Conservation (phyloP, 2,113 vertebrate genomes). For the Capricornis sumatraensis region DNA sequence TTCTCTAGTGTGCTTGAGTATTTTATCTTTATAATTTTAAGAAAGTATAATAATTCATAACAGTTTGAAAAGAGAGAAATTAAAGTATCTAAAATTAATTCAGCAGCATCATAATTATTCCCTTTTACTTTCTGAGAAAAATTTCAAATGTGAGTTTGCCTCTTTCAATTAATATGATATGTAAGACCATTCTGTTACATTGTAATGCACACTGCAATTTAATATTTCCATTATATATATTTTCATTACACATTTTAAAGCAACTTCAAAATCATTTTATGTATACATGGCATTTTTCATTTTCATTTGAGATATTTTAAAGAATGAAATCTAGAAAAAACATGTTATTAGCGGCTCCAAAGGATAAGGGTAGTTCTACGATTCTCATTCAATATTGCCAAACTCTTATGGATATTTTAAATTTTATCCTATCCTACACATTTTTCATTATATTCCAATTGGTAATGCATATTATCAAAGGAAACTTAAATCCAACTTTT, state of each 20-base stretch:
- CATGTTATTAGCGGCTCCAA: not conserved
- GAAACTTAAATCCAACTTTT: not conserved
- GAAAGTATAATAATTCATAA: not conserved
- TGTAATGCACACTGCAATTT: not conserved
- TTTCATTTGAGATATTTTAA: not conserved
- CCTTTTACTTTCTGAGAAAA: not conserved
- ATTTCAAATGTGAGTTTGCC: not conserved
- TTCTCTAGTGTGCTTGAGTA: not conserved
- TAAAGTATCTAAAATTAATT: not conserved
- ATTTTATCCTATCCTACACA: not conserved
- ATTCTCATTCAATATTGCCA: not conserved
- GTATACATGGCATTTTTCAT: accelerated
- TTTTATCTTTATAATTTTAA: not conserved
- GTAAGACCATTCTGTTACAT: not conserved
- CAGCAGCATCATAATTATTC: not conserved
- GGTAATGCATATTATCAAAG: not conserved
- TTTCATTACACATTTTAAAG: not conserved
- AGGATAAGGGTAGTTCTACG: not conserved
- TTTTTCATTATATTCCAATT: not conserved
- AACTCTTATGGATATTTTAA: not conserved
- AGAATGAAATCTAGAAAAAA: not conserved
- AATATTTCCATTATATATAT: not conserved
- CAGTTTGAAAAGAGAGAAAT: not conserved
- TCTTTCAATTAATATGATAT: not conserved
- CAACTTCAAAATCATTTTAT: not conserved